Conservation (phyloP, 1,140 invertebrate genomes). For the Eufriesea mexicana region DNA sequence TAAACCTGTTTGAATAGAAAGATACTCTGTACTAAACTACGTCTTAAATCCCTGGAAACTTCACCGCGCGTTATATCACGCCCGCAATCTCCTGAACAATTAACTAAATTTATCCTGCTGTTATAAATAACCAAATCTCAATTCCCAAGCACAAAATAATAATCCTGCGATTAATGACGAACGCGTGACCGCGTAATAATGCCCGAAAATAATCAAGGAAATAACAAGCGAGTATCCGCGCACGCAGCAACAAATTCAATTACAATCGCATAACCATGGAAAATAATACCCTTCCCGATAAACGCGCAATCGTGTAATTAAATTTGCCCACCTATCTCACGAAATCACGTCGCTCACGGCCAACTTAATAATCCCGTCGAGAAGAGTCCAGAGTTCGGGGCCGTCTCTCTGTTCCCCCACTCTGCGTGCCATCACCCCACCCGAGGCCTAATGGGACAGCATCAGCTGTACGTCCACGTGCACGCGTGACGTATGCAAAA, state of each 20-base stretch:
- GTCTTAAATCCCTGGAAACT: not conserved
- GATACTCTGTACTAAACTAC: not conserved
- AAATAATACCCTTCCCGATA: not conserved
- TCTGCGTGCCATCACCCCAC: not conserved
- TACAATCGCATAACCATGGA: not conserved
- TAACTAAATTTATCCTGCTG: not conserved
- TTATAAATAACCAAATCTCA: not conserved
- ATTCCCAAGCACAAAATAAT: not conserved
- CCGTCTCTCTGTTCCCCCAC: too few species aligned
- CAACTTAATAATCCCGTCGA: constrained; percentile 24
- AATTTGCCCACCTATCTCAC: not conserved
- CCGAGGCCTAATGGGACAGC: not conserved
- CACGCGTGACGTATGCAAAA: constrained; percentile 15
- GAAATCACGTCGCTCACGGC: constrained; percentile 31
- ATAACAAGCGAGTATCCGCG: not conserved
- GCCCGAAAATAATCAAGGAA: constrained; percentile 2
- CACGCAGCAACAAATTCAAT: not conserved
- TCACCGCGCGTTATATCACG: not conserved
- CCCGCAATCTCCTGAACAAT: not conserved
- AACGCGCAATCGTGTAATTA: not conserved
- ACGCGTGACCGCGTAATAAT: constrained; percentile 6
- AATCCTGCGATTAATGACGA: constrained; percentile 1
- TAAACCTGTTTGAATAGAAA: constrained; percentile 9
- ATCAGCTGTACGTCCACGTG: not conserved
- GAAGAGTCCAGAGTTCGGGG: not conserved